Conservation (phyloP, 2,113 vertebrate species). For the Sula dactylatra region DNA sequence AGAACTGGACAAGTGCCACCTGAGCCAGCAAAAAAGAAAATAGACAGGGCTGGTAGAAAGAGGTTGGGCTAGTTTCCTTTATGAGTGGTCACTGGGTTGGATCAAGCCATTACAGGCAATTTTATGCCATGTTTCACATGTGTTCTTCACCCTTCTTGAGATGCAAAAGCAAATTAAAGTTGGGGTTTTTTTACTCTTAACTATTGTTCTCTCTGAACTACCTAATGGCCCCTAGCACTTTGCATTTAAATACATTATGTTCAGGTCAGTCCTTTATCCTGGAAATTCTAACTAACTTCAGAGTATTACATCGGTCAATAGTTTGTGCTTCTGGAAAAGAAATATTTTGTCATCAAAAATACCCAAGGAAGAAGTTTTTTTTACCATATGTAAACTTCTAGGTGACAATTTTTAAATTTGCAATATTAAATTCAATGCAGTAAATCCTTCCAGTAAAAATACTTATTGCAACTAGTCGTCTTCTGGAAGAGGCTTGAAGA, state of each 20-base stretch:
- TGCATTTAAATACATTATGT: not conserved
- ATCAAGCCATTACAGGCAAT: not conserved
- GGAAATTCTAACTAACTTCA: not conserved
- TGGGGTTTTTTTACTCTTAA: not conserved
- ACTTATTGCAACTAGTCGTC: not conserved
- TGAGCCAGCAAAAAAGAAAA: not conserved
- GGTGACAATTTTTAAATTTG: not conserved
- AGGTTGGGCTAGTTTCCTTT: not conserved
- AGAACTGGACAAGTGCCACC: not conserved
- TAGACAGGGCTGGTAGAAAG: not conserved
- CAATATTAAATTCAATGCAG: not conserved
- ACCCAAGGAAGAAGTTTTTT: not conserved
- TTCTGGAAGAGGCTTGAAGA: not conserved
- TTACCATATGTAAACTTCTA: not conserved
- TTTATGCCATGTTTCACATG: not conserved
- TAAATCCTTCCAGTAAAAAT: not conserved
- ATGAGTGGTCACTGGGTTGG: not conserved
- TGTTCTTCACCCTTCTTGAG: not conserved
- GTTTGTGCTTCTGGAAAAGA: not conserved
- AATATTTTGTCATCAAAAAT: not conserved
- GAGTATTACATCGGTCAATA: not conserved
- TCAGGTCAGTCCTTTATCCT: not conserved
- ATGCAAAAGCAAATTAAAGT: not conserved
- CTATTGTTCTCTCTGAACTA: not conserved
- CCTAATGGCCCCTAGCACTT: not conserved